Percentiles rank a stretch among this genome's conserved stretches.
Conservation (phyloP, 2,797 vertebrate species). For the Bradypodion pumilum region DNA sequence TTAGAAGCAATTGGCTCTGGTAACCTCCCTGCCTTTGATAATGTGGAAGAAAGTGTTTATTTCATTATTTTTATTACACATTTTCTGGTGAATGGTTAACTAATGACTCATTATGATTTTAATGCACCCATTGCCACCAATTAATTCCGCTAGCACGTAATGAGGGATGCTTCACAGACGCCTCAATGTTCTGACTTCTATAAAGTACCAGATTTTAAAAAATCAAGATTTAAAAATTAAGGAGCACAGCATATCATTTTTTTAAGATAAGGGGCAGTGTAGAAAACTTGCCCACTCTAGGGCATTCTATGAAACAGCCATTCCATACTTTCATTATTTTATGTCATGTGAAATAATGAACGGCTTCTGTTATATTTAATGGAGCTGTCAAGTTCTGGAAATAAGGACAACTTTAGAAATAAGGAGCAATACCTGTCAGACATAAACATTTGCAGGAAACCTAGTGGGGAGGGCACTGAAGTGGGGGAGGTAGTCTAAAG, state of each 20-base stretch:
- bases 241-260: conserved; percentile 3
- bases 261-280: conserved; percentile 9
- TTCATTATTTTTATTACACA: conserved; percentile 42
- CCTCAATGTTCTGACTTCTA: neutral
- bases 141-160: conserved; percentile 29
- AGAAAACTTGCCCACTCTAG: conserved; percentile 17
- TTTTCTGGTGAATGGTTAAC: conserved; percentile 40
- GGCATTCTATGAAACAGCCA: conserved; percentile 12
- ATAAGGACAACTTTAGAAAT: conserved; percentile 26
- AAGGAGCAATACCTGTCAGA: conserved; percentile 6
- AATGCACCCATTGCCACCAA: conserved; percentile 26
- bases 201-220: conserved; percentile 19
- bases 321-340: conserved; percentile 21
- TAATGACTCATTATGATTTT: conserved; percentile 42
- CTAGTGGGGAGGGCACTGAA: too few species aligned
- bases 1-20: conserved; percentile 32
- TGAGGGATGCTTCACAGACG: neutral
- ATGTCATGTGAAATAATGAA: conserved; percentile 20
- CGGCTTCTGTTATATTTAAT: conserved; percentile 30
- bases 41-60: conserved; percentile 37
- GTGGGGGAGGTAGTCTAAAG: neutral
- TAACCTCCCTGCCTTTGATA: conserved; percentile 37
- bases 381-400: conserved; percentile 23
- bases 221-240: conserved; percentile 18
- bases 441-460: conserved; percentile 8